Base-by-base conservation (phyloP, 2,888 invertebrate genomes). In the Archaeoteleia sp. region DNA sequence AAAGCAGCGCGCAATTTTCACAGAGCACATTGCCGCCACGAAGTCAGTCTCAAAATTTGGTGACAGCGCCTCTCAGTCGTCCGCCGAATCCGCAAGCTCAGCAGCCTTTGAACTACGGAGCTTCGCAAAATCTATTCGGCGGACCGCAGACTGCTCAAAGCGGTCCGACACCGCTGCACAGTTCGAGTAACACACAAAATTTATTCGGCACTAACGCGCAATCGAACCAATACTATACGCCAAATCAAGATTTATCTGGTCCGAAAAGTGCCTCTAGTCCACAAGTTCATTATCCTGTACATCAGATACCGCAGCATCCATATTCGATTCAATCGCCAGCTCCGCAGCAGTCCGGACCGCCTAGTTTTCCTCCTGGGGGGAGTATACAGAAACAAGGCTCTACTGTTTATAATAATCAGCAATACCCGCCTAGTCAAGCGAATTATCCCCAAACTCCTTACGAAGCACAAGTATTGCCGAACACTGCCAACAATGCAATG, bases 381-480 rank as follows among this genome's bases (percentile, higher is more conserved):
- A 1, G 27, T 0, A 10, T 43, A 1, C 40, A 42, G 2, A 73
- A 70, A 34, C 67, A 65, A 12, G 29, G 66, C 17, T 74, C 75
- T 27, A 73, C 66, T 25, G 29, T 51, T 17, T 74, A 72, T 45
- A 71, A 67, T 57, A 75, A 62, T 49, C 78, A 77, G 62, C 78
- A 77, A 65, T 81, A 76, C 70, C 71, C 78, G 67, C 53, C 74
- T 74, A 78, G 79, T 73, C 81, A 80, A 70, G 75, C 76, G 66
- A 79, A 75, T 54, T 79, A 82, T 70, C 74, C 77, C 1, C 76
- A 73, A 34, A 58, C 61, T 49, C 46, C 48, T 15, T 76, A 79
- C 45, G 70, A 71, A 34, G 51, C 68, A 27, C 70, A 74, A 70
- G 30, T 51, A 42, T 32, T 72, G 37, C 39, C 68, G 62, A 71